Evolutionary conservation across 2,113 vertebrate genomes (phyloP), one percentile per base, ranked within the genome.

Genomic region (Ivindomyrus marchei): DNA sequence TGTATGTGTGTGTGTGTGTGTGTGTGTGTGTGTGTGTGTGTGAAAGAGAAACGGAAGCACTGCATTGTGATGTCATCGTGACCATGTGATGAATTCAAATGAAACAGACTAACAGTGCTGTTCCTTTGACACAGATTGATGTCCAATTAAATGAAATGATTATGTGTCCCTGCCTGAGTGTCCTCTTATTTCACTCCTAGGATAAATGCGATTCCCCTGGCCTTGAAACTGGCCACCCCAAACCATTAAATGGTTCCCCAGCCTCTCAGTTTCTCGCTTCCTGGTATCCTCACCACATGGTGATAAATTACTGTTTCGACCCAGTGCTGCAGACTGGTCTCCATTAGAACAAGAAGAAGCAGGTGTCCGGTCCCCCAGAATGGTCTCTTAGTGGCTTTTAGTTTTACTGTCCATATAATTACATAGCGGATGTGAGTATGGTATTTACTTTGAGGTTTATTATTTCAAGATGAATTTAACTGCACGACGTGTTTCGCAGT

Each of bases 121-220:
- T 85, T 85, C 42, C 80, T 39, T 85, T 89, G 89, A 62, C 52
- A 62, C 89, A 89, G 89, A 85, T 47, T 89, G 31, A 49, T 85
- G 89, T 89, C 89, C 77, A 89, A 89, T 85, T 58, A 89, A 89
- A 58, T 42, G 10, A 85, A 89, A 89, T 89, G 77, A 89, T 89
- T 66, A 80, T 62, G 80, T 50, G 36, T 47, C 21, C 42, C 83
- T 19, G 39, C 45, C 52, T 27, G 11, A 24, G 31, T 62, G 89
- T 89, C 9, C n/a, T 89, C 77, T 62, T 85, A 45, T 89, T 56
- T 62, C 39, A 85, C 36, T 15, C 13, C 21, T 62, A 24, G 83
- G 83, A 85, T 85, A 45, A 85, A 47, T 85, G 45, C 3, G 21
- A 47, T 85, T 45, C 45, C 19, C 10, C 8, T 47, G 45, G 83